These are phyloP conservation scores for Drosophila silvestris DNA, from an alignment of 2,888 invertebrate genomes.

Conservation along the genomic window DNA sequence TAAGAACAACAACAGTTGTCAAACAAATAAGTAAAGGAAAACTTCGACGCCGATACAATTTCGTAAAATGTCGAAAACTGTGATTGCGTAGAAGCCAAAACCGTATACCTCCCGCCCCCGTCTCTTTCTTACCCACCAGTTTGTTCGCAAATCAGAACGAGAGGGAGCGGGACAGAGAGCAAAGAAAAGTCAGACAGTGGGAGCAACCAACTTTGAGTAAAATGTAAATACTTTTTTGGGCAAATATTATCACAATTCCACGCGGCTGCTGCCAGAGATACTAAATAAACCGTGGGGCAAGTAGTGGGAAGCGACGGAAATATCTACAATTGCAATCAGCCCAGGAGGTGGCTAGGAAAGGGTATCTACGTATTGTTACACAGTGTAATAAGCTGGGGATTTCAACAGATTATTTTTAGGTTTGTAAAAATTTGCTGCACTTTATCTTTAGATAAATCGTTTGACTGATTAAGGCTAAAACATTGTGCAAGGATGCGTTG, in stretches of 20 bases:
- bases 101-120: background rate
- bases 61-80: conserved; percentile 79
- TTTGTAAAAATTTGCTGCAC: background rate
- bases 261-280: conserved; percentile 55
- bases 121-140: background rate
- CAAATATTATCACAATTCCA: conserved; percentile 83
- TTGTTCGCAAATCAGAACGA: background rate
- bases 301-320: conserved; percentile 26
- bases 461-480: conserved; percentile 24
- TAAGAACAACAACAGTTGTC: conserved; percentile 55
- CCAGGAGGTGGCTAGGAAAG: background rate
- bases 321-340: conserved; percentile 52
- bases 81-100: conserved; percentile 61
- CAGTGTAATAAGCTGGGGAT: conserved; percentile 19
- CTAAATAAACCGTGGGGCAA: conserved; percentile 63
- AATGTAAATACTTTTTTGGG: conserved; percentile 82
- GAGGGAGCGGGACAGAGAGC: background rate
- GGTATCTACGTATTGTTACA: conserved; percentile 3
- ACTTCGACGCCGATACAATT: conserved; percentile 82
- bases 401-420: background rate
- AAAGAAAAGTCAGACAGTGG: conserved; percentile 14
- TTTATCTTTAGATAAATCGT: background rate
- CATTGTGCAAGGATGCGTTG: conserved; percentile 1
- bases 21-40: conserved; percentile 67
- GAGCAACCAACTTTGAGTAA: conserved; percentile 66